phyloP scores from a whole-genome alignment of 2,888 invertebrate genomes.

The Synanthedon formicaeformis region DNA sequence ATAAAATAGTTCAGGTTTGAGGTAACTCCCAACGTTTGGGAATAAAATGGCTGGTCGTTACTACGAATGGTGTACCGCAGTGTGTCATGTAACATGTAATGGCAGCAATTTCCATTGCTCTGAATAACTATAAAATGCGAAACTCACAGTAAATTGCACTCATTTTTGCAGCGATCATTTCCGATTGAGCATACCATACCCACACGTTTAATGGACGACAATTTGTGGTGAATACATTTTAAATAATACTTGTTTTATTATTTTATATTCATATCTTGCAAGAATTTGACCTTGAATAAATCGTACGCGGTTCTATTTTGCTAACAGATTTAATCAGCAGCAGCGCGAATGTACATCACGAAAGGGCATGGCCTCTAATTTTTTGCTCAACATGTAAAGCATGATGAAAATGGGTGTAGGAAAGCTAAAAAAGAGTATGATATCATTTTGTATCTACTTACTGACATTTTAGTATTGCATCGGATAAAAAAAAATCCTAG shows the following conservation, averaged over 20 bases:
- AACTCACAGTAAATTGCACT: conserved; percentile 54
- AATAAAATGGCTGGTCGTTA: conserved; percentile 37
- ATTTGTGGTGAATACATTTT: not conserved
- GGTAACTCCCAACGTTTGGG: conserved; percentile 9
- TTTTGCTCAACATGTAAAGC: too few relatives aligned
- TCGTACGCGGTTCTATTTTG: too few relatives aligned
- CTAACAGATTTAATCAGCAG: too few relatives aligned
- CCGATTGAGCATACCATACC: conserved; percentile 42
- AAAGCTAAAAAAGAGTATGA: too few relatives aligned
- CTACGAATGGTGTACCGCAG: conserved; percentile 29
- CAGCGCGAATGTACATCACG: too few relatives aligned
- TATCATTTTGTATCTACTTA: too few relatives aligned
- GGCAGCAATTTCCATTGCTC: conserved; percentile 43
- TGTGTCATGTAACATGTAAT: conserved; percentile 46
- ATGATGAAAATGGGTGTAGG: too few relatives aligned
- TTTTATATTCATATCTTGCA: too few relatives aligned
- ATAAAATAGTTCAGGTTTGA: not conserved
- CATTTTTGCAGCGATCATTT: conserved; percentile 61
- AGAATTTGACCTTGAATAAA: too few relatives aligned
- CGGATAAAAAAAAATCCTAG: too few relatives aligned
- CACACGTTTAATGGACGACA: not conserved
- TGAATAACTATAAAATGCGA: conserved; percentile 41
- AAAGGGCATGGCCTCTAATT: too few relatives aligned
- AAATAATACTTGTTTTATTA: not conserved
- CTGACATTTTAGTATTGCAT: too few relatives aligned